phyloP scores from a whole-genome alignment of 2,797 vertebrate genomes.

The Tauraco hartlaubi region DNA sequence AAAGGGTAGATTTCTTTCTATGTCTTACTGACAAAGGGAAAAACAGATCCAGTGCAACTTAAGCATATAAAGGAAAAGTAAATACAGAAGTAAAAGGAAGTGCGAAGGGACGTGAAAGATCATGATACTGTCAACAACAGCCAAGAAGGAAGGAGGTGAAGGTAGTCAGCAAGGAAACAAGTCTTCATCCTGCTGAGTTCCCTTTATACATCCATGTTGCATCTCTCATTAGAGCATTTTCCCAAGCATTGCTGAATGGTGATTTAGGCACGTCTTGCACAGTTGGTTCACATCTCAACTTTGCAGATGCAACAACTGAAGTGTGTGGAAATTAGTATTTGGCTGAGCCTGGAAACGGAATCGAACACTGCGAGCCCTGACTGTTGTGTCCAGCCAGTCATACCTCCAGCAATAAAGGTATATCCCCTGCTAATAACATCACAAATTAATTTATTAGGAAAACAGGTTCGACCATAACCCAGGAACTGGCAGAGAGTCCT shows the following conservation, averaged over 20 bases:
- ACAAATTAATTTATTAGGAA: not conserved
- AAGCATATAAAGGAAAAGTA: not conserved
- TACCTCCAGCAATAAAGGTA: not conserved
- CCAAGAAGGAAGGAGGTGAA: constrained; percentile 13
- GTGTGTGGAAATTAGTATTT: not conserved
- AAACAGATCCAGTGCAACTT: not conserved
- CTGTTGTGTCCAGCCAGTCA: not conserved
- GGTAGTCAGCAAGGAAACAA: constrained; percentile 9
- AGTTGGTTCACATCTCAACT: not conserved
- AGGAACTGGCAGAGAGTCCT: not conserved
- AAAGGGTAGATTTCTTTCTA: not conserved
- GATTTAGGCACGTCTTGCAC: not conserved
- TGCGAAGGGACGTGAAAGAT: not conserved
- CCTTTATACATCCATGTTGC: not conserved
- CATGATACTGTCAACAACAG: not conserved
- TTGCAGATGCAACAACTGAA: not conserved
- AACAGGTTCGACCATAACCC: not conserved
- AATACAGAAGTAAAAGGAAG: constrained; percentile 5
- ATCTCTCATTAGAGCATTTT: not conserved
- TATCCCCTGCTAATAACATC: not conserved
- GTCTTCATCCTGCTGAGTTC: not conserved
- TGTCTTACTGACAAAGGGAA: not conserved
- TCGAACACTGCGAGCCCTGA: not conserved
- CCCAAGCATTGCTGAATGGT: not conserved
- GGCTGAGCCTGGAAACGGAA: not conserved